Evolutionary conservation across 2,888 invertebrate species (phyloP), one percentile per base, ranked within the genome.

Genomic region (Epinotia bilunana): DNA sequence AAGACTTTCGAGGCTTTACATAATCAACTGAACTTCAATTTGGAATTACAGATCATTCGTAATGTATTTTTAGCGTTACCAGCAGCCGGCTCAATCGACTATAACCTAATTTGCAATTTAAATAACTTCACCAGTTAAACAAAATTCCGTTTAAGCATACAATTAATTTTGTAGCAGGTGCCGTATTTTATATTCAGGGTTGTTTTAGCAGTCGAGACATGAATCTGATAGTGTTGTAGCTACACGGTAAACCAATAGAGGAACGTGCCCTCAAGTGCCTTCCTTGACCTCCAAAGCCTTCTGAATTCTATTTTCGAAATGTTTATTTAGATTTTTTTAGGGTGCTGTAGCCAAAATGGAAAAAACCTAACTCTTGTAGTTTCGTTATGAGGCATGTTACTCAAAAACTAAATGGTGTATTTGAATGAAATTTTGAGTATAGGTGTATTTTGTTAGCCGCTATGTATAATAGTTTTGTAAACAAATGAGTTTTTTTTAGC

Each of bases 21-120:
- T 49, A 49, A 64, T 46, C 46, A 46, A 69, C 18, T 28, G 3
- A 49, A 18, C 5, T 20, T 39, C 39, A 71, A 62, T 60, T 33
- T 39, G 6, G n/a, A 53, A 28, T 33, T 6, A 7, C 28, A 28
- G 53, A 20, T 55, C 62, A 62, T 53, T 55, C 11, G 20, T 53
- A 63, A 20, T 63, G 53, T 62, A 55, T 23, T 53, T 49, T 39
- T 13, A 33, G 16, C 20, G 46, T 63, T 63, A 46, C 63, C 62
- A 28, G 62, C 39, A n/a, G 18, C 5, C 9, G n/a, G 20, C 62
- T 39, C 39, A 20, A 3, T 16, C 55, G 9, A 9, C 33, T 53
- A 28, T 33, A 13, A 46, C 46, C 53, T 65, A 53, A 65, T 65
- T 65, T 53, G 53, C 65, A 53, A 65, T 53, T 53, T 55, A 65